These are phyloP conservation scores for Limosa lapponica DNA, from an alignment of 2,797 vertebrate species.

Conservation along the genomic window DNA sequence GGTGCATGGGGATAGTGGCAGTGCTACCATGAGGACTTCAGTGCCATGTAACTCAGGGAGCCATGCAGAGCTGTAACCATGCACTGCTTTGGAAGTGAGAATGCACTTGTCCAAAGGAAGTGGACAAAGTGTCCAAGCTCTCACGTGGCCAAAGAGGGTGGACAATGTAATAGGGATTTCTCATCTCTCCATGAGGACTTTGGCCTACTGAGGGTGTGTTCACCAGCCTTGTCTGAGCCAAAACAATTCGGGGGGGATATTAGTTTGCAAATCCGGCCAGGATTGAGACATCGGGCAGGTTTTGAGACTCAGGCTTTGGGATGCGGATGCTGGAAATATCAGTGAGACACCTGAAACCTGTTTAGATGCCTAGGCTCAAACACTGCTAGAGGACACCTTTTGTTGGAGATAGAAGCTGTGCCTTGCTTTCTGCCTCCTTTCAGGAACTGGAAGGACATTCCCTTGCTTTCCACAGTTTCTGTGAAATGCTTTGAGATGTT, in stretches of 20 bases:
- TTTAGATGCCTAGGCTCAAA: background rate
- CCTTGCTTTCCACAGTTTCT: background rate
- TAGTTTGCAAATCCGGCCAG: background rate
- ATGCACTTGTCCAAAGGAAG: background rate
- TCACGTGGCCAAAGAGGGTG: fast-evolving
- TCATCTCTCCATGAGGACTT: background rate
- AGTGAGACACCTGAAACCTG: background rate
- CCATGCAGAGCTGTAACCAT: fast-evolving
- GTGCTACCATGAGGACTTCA: background rate
- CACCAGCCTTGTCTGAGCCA: background rate
- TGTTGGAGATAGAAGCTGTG: background rate
- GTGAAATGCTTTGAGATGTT: background rate
- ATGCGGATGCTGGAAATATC: background rate
- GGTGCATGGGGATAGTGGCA: background rate
- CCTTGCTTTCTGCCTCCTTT: background rate
- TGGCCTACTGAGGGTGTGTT: background rate
- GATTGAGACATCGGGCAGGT: background rate
- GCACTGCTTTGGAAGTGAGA: background rate
- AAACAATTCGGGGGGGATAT: background rate
- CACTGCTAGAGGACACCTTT: background rate
- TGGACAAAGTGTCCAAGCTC: background rate
- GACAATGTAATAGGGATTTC: background rate
- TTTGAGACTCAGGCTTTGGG: background rate
- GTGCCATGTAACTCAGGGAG: fast-evolving
- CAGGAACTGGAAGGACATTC: background rate